Percentiles rank a stretch among this genome's conserved stretches.
These are phyloP conservation scores for Tinamus guttatus DNA, from an alignment of 2,113 vertebrate genomes.

Conservation along the genomic window DNA sequence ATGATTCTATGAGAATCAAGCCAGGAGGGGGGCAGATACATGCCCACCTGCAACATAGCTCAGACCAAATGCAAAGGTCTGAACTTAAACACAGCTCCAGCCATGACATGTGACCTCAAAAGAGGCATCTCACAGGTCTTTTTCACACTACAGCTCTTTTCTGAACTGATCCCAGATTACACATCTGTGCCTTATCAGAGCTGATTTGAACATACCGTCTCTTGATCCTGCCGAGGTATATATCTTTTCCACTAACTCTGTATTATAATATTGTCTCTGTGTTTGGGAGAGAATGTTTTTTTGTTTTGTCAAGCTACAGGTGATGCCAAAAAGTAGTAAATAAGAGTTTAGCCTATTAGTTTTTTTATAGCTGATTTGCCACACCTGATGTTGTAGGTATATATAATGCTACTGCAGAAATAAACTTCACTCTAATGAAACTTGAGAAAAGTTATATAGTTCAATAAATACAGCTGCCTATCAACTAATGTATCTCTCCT, in stretches of 20 bases:
- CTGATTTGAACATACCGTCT: background rate
- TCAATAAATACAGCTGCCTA: background rate
- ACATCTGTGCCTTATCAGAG: background rate
- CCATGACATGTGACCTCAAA: too few relatives aligned
- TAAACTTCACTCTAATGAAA: background rate
- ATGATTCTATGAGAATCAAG: too few relatives aligned
- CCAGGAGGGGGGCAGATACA: background rate
- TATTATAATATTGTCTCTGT: background rate
- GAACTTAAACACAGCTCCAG: background rate
- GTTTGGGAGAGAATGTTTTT: background rate
- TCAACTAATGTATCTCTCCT: background rate
- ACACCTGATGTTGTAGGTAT: background rate
- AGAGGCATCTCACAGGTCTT: background rate
- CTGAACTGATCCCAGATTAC: background rate
- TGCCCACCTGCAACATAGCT: background rate
- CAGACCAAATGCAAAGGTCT: background rate
- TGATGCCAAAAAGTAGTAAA: background rate
- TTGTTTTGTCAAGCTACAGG: background rate
- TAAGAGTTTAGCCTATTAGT: background rate
- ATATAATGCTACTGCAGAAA: background rate
- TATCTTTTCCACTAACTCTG: background rate
- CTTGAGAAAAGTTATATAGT: background rate
- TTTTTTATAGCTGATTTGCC: background rate
- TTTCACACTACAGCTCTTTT: background rate
- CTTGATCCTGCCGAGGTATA: background rate